Base-by-base conservation (phyloP, 1,140 invertebrate genomes). In the Drosophila varians region DNA sequence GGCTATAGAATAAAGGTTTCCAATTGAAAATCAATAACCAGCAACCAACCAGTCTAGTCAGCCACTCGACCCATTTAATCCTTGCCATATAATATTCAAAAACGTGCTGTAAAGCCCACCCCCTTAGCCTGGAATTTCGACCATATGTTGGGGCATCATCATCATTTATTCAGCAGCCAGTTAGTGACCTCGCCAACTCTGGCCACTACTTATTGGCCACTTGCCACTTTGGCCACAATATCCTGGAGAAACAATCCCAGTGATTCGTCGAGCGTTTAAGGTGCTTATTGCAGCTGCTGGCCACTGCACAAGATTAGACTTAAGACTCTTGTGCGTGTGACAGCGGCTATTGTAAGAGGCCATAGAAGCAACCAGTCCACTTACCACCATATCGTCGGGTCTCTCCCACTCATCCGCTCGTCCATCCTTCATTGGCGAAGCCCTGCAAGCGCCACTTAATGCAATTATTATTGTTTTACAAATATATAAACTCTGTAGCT, bases 311-410 rank as follows among this genome's bases (percentile, higher is more conserved):
- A 96, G 96, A 97, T 96, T 96, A 96, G 95, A 94, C 88, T 92
- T 70, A 92, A 93, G 94, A 96, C 96, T 97, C 96, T 97, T 97
- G 96, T 97, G 96, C 96, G 96, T 97, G 96, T 97, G 96, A 97
- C 96, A 97, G 96, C 96, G 96, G 96, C 96, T 97, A 97, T 97
- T 95, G 94, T 96, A 94, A 95, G 94, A 93, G 82, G 93, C 94
- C 93, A 92, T 91, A 92, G 77, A 77, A 76, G 91, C 93, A 89
- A 28, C 82, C 45, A 36, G 43, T 12, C 7, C 21, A 16, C 28
- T 31, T 9, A 11, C 28, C 28, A 31, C 14, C 36, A 38, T 12
- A 38, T 38, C 36, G 36, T 38, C 36, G n/a, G 16, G 36, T 38
- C 2, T 31, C 5, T 14, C n/a, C 12, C 36, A 38, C 36, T 38